Conservation (phyloP, 2,888 invertebrate species). For the Agrochola circellaris region DNA sequence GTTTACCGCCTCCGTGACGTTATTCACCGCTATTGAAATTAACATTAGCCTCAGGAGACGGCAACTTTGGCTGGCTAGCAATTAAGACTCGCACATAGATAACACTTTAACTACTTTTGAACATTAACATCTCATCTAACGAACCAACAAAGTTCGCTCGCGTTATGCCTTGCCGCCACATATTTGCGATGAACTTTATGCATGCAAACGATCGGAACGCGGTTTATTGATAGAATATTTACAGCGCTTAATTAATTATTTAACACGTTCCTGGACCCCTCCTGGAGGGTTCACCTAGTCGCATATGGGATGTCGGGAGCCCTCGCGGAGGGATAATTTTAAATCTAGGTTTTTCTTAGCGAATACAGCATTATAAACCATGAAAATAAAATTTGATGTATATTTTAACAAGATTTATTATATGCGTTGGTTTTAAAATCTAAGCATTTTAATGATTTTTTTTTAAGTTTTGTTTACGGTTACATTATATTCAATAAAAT, state of each 20-base stretch:
- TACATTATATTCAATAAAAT: too few species aligned
- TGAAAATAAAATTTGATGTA: too few species aligned
- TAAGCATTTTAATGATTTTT: too few species aligned
- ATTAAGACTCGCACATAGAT: conserved; percentile 66
- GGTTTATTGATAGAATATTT: neutral
- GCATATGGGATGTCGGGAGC: too few species aligned
- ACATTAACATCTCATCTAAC: conserved; percentile 72
- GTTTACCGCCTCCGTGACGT: conserved; percentile 28
- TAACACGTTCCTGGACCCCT: too few species aligned
- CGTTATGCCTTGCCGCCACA: conserved; percentile 20
- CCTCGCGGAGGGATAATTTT: too few species aligned
- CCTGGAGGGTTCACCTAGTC: too few species aligned
- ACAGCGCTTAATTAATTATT: neutral
- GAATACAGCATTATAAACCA: too few species aligned
- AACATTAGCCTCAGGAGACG: conserved; percentile 62
- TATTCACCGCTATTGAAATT: conserved; percentile 63
- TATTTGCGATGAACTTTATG: conserved; percentile 40
- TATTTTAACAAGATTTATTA: too few species aligned
- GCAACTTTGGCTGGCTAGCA: conserved; percentile 64
- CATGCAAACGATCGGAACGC: neutral
- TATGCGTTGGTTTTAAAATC: too few species aligned
- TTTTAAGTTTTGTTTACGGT: too few species aligned
- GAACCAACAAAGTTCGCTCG: conserved; percentile 61
- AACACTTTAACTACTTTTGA: conserved; percentile 74
- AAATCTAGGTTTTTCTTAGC: too few species aligned